Base-by-base conservation (phyloP, 2,888 invertebrate species). In the Erebia epiphron region DNA sequence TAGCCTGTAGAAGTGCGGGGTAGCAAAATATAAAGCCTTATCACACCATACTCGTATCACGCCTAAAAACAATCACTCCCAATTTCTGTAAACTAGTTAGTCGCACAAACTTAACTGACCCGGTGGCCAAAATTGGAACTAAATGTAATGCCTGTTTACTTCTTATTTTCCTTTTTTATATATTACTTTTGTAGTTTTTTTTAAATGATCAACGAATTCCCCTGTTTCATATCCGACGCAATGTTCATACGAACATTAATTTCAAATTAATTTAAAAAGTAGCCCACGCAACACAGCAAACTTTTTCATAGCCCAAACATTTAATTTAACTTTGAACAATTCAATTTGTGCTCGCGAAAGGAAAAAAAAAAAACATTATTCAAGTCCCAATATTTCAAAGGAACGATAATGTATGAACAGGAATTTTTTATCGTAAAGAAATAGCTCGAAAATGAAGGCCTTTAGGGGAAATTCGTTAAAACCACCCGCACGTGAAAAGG, bases 401-500 rank as follows among this genome's bases (percentile, higher is more conserved):
- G 57, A 69, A 69, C 68, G 72, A 71, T 72, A 70, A 70, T 67
- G 70, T 71, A 68, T 73, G 35, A 62, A 72, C 68, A 73, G 43
- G 68, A 63, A 41, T 64, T 57, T 56, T 71, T 73, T 73, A 72
- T 73, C 70, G 64, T 54, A 72, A 18, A 46, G 46, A 63, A 68
- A 73, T 54, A 58, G 69, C 66, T 69, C 58, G 71, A 72, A 73
- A 73, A 75, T 72, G 60, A 69, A 67, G 64, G 65, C 62, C 73
- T 61, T 7, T 67, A 65, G 56, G 67, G 67, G 56, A 62, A 68
- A 73, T 74, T 73, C 73, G 70, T 71, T 74, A 63, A 56, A 74
- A 52, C 57, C 75, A 75, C 52, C 74, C 74, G 63, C 61, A 72
- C 71, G 75, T 74, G 70, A 75, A 77, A 77, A 76, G 73, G 75